Evolutionary conservation across 2,888 invertebrate species (phyloP).

Genomic region (Glyphotaelius pellucidus): DNA sequence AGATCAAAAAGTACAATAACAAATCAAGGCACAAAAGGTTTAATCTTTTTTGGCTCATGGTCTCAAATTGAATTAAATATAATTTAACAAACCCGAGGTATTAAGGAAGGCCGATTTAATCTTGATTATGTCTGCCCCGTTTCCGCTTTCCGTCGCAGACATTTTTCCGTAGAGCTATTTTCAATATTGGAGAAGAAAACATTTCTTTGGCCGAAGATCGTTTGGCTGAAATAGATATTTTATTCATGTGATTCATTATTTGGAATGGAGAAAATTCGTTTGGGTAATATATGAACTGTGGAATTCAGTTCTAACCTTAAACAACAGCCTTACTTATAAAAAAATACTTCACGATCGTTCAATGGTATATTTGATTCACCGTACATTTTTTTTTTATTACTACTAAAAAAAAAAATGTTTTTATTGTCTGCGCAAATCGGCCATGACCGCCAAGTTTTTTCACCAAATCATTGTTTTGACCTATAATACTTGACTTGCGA

Average conservation of each 20-base stretch:
- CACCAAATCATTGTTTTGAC: no score
- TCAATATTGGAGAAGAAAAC: constrained; percentile 47
- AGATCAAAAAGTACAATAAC: neutral
- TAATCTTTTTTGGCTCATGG: constrained; percentile 14
- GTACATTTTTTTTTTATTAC: no score
- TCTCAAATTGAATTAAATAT: constrained; percentile 32
- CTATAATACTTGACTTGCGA: no score
- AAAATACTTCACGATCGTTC: no score
- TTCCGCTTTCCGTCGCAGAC: constrained; percentile 48
- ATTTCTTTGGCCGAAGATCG: constrained; percentile 45
- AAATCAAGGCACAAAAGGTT: constrained; percentile 25
- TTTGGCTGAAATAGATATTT: constrained; percentile 61
- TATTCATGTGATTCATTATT: constrained; percentile 65
- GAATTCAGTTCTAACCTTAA: constrained; percentile 37
- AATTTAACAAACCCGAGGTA: constrained; percentile 35
- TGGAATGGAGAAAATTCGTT: constrained; percentile 56
- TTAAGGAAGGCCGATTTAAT: constrained; percentile 44
- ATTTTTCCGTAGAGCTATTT: constrained; percentile 29
- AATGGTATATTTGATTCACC: no score
- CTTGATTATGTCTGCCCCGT: constrained; percentile 47
- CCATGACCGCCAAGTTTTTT: no score
- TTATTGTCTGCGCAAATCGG: no score
- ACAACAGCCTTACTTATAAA: no score
- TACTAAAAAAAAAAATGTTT: no score
- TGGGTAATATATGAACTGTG: constrained; percentile 61